These are phyloP conservation scores for Lathronympha strigana DNA, from an alignment of 2,888 invertebrate species.

Conservation along the genomic window DNA sequence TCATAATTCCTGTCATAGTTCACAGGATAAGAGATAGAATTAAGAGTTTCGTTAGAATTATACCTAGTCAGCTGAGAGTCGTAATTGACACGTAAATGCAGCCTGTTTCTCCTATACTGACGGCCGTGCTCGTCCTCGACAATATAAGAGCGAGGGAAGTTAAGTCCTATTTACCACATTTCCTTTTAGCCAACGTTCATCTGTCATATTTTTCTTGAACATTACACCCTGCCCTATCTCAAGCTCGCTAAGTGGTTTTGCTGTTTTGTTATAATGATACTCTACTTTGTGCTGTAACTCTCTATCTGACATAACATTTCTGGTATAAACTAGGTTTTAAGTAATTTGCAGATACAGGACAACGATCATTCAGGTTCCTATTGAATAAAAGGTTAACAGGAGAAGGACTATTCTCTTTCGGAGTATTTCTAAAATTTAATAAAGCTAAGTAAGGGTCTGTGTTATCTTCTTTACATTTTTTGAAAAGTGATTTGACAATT, in stretches of 20 bases:
- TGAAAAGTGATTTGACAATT: background rate
- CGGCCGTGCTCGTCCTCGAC: background rate
- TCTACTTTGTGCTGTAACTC: background rate
- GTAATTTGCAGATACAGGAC: background rate
- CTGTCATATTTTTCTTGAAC: background rate
- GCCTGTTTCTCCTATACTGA: background rate
- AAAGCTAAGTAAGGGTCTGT: background rate
- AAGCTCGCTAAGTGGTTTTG: background rate
- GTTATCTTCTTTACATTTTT: background rate
- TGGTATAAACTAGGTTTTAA: background rate
- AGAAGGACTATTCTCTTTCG: background rate
- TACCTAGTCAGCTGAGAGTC: background rate
- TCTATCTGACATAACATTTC: background rate
- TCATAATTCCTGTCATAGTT: background rate
- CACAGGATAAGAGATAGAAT: background rate
- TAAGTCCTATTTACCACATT: background rate
- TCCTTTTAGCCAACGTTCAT: background rate
- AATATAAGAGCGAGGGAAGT: background rate
- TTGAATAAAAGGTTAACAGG: background rate
- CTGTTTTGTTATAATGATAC: background rate
- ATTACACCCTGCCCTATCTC: background rate
- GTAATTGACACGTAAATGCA: background rate
- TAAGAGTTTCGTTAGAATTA: background rate
- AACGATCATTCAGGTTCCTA: background rate
- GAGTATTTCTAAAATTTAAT: conserved; percentile 1